Evolutionary conservation across 2,888 invertebrate genomes (phyloP).

Genomic region (Leistus spinibarbis): DNA sequence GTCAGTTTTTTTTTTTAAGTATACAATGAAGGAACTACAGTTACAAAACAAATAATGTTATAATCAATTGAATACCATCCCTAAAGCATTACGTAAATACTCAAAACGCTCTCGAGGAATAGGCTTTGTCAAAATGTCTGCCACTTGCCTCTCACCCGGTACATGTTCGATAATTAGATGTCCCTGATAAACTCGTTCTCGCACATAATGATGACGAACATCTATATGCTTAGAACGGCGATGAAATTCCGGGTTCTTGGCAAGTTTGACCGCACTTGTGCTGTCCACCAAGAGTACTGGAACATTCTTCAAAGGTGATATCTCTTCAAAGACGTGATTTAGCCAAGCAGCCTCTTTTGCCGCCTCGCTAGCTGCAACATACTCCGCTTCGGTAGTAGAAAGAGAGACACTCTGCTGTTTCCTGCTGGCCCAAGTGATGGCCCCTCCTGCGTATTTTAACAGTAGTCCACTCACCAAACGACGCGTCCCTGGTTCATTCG

Average conservation of each 20-base stretch:
- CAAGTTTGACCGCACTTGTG: constrained; percentile 46
- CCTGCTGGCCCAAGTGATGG: constrained; percentile 26
- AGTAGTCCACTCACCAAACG: constrained; percentile 19
- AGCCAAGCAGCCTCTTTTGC: constrained; percentile 42
- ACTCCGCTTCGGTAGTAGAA: constrained; percentile 28
- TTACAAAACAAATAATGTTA: too few species aligned
- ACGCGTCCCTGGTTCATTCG: constrained; percentile 17
- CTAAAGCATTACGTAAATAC: too few species aligned
- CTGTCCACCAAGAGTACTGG: constrained; percentile 48
- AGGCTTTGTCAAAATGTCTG: constrained; percentile 15
- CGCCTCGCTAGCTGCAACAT: constrained; percentile 31
- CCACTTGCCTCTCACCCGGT: constrained; percentile 4
- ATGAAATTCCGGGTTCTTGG: constrained; percentile 14
- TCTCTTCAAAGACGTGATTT: constrained; percentile 45
- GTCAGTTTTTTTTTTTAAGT: too few species aligned
- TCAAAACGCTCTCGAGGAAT: too few species aligned
- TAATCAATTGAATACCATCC: too few species aligned
- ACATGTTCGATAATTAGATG: neutral
- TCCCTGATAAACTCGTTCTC: neutral
- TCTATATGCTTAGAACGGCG: constrained; percentile 8
- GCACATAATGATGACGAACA: too few species aligned
- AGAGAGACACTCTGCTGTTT: constrained; percentile 42
- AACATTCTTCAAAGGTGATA: constrained; percentile 42
- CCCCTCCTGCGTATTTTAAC: constrained; percentile 37
- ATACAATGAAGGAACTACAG: too few species aligned